Conservation (phyloP, 37 sponge, comb jelly and placozoan genomes). For the Cliona cf. orientalis region DNA sequence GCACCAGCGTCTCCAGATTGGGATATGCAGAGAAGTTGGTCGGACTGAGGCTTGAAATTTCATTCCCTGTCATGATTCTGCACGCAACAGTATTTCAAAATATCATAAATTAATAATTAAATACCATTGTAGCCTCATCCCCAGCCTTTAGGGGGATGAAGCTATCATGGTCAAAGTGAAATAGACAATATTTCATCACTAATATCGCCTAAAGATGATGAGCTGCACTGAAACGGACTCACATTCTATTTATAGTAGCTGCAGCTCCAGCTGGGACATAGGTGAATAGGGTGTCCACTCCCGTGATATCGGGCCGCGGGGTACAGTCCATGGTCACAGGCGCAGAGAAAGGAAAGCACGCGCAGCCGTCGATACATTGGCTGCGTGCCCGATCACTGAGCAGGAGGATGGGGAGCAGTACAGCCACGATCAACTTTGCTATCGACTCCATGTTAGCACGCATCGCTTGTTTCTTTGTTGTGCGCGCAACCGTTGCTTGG, state of each 20-base stretch:
- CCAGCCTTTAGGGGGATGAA: no score
- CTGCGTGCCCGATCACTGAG: background rate
- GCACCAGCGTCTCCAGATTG: background rate
- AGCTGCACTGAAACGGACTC: no score
- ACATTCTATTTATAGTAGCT: background rate
- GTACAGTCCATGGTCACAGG: slow-evolving; percentile 19
- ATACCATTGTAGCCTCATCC: no score
- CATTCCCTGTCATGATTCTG: slow-evolving; percentile 50
- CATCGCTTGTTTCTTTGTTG: background rate
- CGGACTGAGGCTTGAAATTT: slow-evolving; percentile 25
- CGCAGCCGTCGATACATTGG: slow-evolving; percentile 15
- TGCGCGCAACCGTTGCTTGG: slow-evolving; percentile 19
- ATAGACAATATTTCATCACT: no score
- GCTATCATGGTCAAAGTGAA: no score
- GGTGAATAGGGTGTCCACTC: slow-evolving; percentile 20
- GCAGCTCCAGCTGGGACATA: slow-evolving; percentile 2
- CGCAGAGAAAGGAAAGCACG: background rate
- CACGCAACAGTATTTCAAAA: no score
- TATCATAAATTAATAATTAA: no score
- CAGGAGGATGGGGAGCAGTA: background rate
- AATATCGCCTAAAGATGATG: no score
- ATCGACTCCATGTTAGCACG: background rate
- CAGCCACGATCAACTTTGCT: background rate
- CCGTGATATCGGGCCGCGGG: slow-evolving; percentile 8
- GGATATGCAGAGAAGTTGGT: slow-evolving; percentile 26